Percentiles rank a stretch among this genome's conserved stretches.
phyloP scores from a whole-genome alignment of 2,113 vertebrate species.

The Bos javanicus region DNA sequence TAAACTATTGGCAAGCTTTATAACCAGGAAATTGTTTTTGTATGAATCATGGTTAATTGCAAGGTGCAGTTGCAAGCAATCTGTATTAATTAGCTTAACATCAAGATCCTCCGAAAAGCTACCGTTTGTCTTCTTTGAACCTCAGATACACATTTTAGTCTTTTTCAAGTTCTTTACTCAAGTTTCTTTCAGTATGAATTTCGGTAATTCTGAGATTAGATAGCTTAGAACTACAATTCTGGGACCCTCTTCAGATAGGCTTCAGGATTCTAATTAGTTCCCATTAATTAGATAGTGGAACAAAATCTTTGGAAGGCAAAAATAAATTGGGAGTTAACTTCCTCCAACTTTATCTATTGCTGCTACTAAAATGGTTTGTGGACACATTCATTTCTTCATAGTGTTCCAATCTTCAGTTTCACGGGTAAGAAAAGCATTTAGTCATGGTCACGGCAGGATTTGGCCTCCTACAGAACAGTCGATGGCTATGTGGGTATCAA shows the following conservation, averaged over 20 bases:
- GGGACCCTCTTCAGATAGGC: not conserved
- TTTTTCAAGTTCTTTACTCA: not conserved
- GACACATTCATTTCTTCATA: not conserved
- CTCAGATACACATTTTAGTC: not conserved
- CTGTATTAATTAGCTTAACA: not conserved
- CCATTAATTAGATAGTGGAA: not conserved
- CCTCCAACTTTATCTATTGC: not conserved
- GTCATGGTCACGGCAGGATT: not conserved
- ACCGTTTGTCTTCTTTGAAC: not conserved
- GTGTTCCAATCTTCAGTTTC: not conserved
- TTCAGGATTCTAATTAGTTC: not conserved
- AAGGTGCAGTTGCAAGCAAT: not conserved
- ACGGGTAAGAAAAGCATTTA: not conserved
- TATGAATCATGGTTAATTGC: not conserved
- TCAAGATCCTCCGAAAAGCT: not conserved
- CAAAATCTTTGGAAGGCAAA: not conserved
- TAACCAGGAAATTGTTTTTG: not conserved
- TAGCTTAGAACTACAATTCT: not conserved
- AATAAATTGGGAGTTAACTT: not conserved
- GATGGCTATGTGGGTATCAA: not conserved
- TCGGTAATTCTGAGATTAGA: not conserved
- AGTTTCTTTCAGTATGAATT: not conserved
- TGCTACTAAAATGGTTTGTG: not conserved
- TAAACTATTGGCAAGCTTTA: not conserved
- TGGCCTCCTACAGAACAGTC: too few species aligned